These are phyloP conservation scores for Amyelois transitella DNA, from an alignment of 1,140 invertebrate species.

Conservation along the genomic window DNA sequence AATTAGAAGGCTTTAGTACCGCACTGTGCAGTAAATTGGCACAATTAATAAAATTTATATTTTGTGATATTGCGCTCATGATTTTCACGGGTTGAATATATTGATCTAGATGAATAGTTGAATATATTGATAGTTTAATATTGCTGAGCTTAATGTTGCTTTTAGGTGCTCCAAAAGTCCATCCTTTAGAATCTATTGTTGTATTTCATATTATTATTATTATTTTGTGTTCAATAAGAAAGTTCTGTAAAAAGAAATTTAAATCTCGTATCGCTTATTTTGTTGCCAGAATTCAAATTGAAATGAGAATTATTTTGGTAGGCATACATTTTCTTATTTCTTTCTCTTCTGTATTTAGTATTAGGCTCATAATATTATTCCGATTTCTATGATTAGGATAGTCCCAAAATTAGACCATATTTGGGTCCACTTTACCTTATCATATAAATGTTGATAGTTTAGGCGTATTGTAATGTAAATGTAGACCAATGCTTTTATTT, in stretches of 20 bases:
- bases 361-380: background rate
- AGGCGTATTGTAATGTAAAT: background rate
- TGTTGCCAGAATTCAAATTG: too few species aligned
- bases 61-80: too few species aligned
- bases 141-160: background rate
- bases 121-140: background rate
- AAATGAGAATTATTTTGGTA: background rate
- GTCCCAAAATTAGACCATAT: slow-evolving; percentile 4
- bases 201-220: background rate
- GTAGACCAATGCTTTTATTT: background rate
- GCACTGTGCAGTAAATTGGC: too few species aligned
- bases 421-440: slow-evolving; percentile 15
- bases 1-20: too few species aligned
- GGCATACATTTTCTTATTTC: background rate
- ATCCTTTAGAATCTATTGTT: background rate
- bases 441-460: background rate
- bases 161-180: background rate
- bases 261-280: too few species aligned
- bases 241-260: too few species aligned
- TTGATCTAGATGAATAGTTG: background rate
- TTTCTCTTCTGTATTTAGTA: background rate
- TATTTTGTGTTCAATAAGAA: background rate
- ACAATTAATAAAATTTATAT: too few species aligned
- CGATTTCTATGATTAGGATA: background rate
- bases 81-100: background rate